Base-by-base conservation (phyloP, 2,113 vertebrate genomes). In the Potamarius usumacintae region DNA sequence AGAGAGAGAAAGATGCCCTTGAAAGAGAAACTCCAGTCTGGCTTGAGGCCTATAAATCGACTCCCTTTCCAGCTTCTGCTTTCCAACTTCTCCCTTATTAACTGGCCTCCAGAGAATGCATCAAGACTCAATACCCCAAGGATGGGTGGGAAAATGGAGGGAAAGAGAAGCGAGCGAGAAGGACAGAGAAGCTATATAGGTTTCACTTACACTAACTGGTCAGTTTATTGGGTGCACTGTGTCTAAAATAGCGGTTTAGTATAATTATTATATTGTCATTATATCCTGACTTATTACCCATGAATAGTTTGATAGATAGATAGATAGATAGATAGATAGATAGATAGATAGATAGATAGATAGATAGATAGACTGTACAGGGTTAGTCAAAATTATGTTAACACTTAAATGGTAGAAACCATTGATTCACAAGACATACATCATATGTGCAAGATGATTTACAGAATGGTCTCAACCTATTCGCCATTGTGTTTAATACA, bases 41-140 rank as follows among this genome's bases (percentile, higher is more conserved):
- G 48, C 65, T 65, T 53, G 87, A 85, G 90, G 91, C 90, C 87
- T 86, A 86, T 71, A 79, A 86, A 81, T 77, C 77, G 81, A 86
- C 89, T 77, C 88, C 92, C 79, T 89, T 91, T 85, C 88, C 88
- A 92, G 90, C 91, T 82, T 92, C 89, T 92, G 93, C 91, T 92
- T 93, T 91, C 88, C 91, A 92, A 80, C 85, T 53, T 92, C 93
- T 93, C 92, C 94, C 93, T 94, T 92, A 92, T 81, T 91, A 94
- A 95, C 94, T 94, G 93, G 94, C 94, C 94, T 94, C 94, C 90
- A 86, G 94, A 94, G 93, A 94, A 93, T 93, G 91, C 91, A 93
- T 92, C 93, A 65, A 57, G 93, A 92, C 94, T 94, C 92, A 93
- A 92, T 94, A 94, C 93, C 94, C 94, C 93, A 94, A 90, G 93